Percentiles rank a stretch among this genome's conserved stretches.
phyloP scores from a whole-genome alignment of 2,888 invertebrate species.

The Zonitis immaculata region DNA sequence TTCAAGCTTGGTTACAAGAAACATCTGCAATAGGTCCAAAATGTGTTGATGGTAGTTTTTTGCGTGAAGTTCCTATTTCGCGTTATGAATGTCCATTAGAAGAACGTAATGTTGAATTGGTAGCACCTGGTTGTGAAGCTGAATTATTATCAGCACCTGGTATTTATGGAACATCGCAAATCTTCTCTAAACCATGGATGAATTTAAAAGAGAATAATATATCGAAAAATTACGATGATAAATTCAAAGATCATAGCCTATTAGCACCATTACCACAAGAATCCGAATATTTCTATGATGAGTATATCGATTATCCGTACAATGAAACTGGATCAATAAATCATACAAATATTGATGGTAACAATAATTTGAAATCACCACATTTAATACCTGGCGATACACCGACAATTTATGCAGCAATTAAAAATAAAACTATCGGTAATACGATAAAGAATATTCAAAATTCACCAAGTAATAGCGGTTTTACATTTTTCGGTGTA shows the following conservation, averaged over 20 bases:
- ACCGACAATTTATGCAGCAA: slow-evolving; percentile 57
- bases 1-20: slow-evolving; percentile 77
- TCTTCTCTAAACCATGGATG: slow-evolving; percentile 56
- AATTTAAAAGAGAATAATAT: slow-evolving; percentile 51
- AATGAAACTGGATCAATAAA: slow-evolving; percentile 53
- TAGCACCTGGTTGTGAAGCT: slow-evolving; percentile 66
- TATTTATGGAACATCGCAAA: slow-evolving; percentile 55
- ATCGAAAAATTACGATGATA: slow-evolving; percentile 33
- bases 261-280: slow-evolving; percentile 66
- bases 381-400: slow-evolving; percentile 50
- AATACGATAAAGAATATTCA: slow-evolving; percentile 39
- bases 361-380: slow-evolving; percentile 21
- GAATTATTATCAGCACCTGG: slow-evolving; percentile 51
- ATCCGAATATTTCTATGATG: slow-evolving; percentile 78
- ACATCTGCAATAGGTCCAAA: slow-evolving; percentile 69
- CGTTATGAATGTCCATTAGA: slow-evolving; percentile 61
- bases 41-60: slow-evolving; percentile 71
- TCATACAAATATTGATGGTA: slow-evolving; percentile 15
- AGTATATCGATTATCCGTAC: slow-evolving; percentile 73
- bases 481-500: slow-evolving; percentile 81
- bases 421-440: slow-evolving; percentile 39
- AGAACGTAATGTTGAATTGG: slow-evolving; percentile 50
- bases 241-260: slow-evolving; percentile 47
- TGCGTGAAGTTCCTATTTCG: slow-evolving; percentile 69
- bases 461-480: slow-evolving; percentile 54